Percentiles rank a stretch among this genome's conserved stretches.
Conservation (phyloP, 2,797 vertebrate genomes). For the Poeciliopsis infans region DNA sequence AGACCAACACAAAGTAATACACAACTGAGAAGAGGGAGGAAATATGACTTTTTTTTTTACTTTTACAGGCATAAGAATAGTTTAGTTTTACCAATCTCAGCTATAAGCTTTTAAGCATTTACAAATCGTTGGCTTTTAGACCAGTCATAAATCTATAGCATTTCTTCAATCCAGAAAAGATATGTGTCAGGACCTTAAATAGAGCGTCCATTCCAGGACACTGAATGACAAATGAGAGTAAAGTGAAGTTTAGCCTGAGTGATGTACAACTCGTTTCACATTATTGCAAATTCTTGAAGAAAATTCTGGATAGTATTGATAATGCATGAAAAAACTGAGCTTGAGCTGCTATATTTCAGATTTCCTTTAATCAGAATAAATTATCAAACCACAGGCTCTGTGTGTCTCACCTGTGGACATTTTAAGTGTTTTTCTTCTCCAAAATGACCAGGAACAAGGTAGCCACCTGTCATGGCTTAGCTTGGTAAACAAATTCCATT, state of each 20-base stretch:
- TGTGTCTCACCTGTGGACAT: not conserved
- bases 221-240: not conserved
- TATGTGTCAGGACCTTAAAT: not conserved
- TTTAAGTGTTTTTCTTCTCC: not conserved
- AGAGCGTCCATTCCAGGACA: not conserved
- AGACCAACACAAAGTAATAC: not conserved
- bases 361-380: not conserved
- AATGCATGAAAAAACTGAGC: not conserved
- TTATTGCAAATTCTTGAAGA: not conserved
- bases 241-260: not conserved
- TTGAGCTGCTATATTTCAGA: not conserved
- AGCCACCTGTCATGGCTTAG: not conserved
- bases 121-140: not conserved
- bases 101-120: not conserved
- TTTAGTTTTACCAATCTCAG: not conserved
- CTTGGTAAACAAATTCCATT: not conserved
- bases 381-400: not conserved
- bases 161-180: not conserved
- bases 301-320: not conserved
- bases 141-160: not conserved
- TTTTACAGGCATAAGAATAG: not conserved
- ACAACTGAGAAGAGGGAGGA: not conserved
- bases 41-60: not conserved
- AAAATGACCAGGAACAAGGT: not conserved
- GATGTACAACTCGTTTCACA: too few relatives aligned